Evolutionary conservation across 2,797 vertebrate genomes (phyloP).

Genomic region (Antrozous pallidus): DNA sequence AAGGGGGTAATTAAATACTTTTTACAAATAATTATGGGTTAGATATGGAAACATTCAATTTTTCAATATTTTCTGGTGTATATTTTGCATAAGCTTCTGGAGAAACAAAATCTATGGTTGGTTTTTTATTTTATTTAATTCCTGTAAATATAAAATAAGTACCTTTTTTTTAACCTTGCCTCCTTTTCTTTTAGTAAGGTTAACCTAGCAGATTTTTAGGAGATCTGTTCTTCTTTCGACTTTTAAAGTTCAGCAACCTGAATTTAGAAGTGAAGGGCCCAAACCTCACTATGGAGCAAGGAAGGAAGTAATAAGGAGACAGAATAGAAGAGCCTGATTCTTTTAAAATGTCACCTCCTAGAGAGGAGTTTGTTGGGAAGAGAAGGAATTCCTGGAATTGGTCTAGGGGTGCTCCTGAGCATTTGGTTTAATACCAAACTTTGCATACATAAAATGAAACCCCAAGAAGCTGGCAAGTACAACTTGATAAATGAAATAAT

Average conservation of each 20-base stretch:
- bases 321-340: neutral
- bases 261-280: neutral
- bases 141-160: neutral
- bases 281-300: neutral
- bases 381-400: neutral
- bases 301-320: neutral
- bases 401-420: neutral
- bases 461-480: neutral
- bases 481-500: slow-evolving; percentile 5
- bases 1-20: neutral
- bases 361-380: neutral
- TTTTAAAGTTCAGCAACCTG: neutral
- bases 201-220: neutral
- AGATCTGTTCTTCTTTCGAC: neutral
- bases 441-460: neutral
- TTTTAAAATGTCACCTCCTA: neutral
- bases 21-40: neutral
- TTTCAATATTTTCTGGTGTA: neutral
- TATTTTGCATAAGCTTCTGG: neutral
- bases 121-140: neutral
- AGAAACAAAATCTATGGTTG: neutral
- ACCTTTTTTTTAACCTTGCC: neutral
- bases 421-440: neutral
- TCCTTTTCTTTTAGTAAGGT: neutral
- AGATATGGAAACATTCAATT: neutral